A percentile compares a stretch with the other conserved stretches of the same genome.
Evolutionary conservation across 2,113 vertebrate genomes (phyloP).

Genomic region (Erythrocebus patas): DNA sequence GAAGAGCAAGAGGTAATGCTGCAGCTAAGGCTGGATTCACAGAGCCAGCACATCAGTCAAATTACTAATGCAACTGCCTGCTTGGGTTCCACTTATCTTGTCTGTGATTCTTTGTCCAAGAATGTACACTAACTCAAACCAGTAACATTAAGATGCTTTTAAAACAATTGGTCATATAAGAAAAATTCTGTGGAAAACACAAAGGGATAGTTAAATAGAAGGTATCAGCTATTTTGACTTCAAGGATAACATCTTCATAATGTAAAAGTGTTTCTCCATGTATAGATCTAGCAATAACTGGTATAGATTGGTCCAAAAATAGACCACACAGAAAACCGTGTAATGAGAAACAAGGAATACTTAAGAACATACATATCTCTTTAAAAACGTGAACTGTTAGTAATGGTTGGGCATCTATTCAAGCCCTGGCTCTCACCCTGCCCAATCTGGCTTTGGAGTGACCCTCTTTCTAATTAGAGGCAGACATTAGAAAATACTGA

Average conservation of each 20-base stretch:
- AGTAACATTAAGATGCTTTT: background rate
- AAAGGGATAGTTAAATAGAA: background rate
- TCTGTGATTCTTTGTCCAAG: background rate
- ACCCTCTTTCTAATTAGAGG: background rate
- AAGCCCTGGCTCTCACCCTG: background rate
- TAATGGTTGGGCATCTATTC: background rate
- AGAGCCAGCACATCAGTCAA: background rate
- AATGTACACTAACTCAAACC: background rate
- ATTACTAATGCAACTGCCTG: background rate
- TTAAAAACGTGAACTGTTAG: background rate
- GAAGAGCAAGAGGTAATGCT: background rate
- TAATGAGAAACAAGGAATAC: background rate
- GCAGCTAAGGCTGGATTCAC: background rate
- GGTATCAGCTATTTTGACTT: background rate
- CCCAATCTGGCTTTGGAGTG: background rate
- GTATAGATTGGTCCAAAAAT: background rate
- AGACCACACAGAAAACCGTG: background rate
- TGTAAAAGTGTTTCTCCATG: background rate
- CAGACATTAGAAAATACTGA: background rate
- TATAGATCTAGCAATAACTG: background rate
- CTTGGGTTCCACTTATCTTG: background rate
- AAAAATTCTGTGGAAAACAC: background rate
- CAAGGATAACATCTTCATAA: background rate
- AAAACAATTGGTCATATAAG: background rate
- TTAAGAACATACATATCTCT: background rate